Evolutionary conservation across 2,113 vertebrate species (phyloP).

Genomic region (Sclerurus mexicanus): DNA sequence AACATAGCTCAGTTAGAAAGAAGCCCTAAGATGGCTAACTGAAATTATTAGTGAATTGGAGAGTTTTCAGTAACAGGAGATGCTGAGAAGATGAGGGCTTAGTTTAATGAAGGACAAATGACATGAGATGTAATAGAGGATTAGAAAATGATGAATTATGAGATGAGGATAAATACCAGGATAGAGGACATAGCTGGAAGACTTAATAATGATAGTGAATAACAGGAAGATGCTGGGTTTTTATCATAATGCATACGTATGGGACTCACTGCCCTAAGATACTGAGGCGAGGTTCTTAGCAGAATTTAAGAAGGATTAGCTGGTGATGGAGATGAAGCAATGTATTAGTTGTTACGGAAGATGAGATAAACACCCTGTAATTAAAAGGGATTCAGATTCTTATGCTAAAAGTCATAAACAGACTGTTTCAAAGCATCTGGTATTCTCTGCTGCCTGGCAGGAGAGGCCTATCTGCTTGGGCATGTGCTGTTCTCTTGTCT

Average conservation of each 20-base stretch:
- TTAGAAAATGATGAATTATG: slow-evolving; percentile 8
- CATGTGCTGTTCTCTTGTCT: neutral
- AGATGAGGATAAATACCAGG: neutral
- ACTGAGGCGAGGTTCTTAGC: neutral
- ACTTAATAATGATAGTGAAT: neutral
- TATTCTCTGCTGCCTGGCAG: neutral
- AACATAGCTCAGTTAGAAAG: neutral
- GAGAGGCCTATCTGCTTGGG: neutral
- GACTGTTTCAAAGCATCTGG: neutral
- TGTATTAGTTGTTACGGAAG: neutral
- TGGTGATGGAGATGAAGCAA: neutral
- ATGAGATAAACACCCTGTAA: neutral
- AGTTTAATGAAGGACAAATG: neutral
- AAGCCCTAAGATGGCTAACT: neutral
- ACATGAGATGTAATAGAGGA: neutral
- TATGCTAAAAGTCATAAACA: neutral
- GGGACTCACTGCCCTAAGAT: neutral
- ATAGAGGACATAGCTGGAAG: neutral
- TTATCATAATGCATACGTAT: neutral
- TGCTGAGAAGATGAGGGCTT: neutral
- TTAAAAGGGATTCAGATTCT: neutral
- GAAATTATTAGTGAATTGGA: neutral
- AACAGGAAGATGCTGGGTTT: neutral
- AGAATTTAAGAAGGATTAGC: slow-evolving; percentile 7
- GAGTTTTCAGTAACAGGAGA: neutral